A percentile compares a stretch with the other conserved stretches of the same genome.
Conservation (phyloP, 2,888 invertebrate genomes). For the Plagiodera versicolora region DNA sequence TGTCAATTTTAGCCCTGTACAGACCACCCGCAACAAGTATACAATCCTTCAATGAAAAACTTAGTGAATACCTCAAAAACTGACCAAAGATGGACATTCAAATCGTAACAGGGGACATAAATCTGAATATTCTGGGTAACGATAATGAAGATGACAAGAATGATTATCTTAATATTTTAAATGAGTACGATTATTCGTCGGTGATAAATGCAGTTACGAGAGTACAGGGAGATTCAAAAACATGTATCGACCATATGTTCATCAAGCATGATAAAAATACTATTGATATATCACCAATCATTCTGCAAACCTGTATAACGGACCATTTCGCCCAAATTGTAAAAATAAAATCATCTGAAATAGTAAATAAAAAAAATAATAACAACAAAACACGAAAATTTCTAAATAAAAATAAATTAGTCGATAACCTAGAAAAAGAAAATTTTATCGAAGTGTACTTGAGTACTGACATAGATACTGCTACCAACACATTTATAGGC, state of each 20-base stretch:
- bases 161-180: conserved; percentile 6
- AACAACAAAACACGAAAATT: conserved; percentile 7
- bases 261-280: background rate
- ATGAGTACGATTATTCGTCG: conserved; percentile 3
- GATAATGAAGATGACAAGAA: background rate
- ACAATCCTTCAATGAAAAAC: conserved; percentile 7
- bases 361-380: background rate
- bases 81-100: background rate
- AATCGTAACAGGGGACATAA: conserved; percentile 5
- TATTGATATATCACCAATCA: conserved; percentile 5
- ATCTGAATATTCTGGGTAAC: conserved; percentile 1
- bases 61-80: conserved; percentile 3
- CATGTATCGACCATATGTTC: conserved; percentile 4
- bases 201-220: conserved; percentile 1
- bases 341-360: conserved; percentile 1
- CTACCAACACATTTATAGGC: conserved; percentile 10
- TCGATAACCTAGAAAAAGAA: background rate
- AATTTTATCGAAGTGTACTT: conserved; percentile 2
- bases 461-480: conserved; percentile 6
- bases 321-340: conserved; percentile 6
- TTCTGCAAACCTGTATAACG: conserved; percentile 8
- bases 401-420: no score
- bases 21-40: conserved; percentile 6
- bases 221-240: conserved; percentile 7
- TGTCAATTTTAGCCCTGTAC: conserved; percentile 1